A percentile compares a stretch with the other conserved stretches of the same genome.
Evolutionary conservation across 1,140 invertebrate species (phyloP).

Genomic region (Probaryconus sp.): DNA sequence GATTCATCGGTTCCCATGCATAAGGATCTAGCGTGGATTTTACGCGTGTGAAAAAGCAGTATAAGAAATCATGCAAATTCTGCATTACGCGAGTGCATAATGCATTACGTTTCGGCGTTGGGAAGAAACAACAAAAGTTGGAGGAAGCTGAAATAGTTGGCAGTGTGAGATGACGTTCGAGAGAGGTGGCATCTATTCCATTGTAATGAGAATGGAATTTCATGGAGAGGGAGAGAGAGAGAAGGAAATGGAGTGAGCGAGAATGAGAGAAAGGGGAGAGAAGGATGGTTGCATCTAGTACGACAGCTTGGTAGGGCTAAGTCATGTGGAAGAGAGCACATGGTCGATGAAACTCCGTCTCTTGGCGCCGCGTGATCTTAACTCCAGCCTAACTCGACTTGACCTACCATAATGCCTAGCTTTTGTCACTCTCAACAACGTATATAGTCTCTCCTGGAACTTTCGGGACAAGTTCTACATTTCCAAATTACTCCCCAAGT

Average conservation of each 20-base stretch:
- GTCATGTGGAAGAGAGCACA: constrained; percentile 69
- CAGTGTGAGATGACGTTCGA: constrained; percentile 9
- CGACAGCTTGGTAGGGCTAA: constrained; percentile 64
- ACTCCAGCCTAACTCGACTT: constrained; percentile 61
- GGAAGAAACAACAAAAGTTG: constrained; percentile 7
- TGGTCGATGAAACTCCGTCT: constrained; percentile 62
- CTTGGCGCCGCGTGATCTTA: constrained; percentile 58
- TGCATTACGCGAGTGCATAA: constrained; percentile 20
- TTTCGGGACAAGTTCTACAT: constrained; percentile 57
- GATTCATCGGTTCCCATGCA: constrained; percentile 52
- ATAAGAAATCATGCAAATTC: constrained; percentile 36
- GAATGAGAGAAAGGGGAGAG: too few species aligned
- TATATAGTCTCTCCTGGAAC: constrained; percentile 55
- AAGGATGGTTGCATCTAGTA: constrained; percentile 43
- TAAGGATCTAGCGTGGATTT: constrained; percentile 43
- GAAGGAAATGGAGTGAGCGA: too few species aligned
- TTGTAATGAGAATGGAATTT: constrained; percentile 57
- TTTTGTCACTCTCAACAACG: constrained; percentile 60
- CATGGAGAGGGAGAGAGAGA: too few species aligned
- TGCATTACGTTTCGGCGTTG: too few species aligned
- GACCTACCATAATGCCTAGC: constrained; percentile 60
- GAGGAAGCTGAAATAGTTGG: constrained; percentile 22
- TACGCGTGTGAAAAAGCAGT: constrained; percentile 22
- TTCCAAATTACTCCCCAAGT: constrained; percentile 54
- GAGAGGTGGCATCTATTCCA: constrained; percentile 42